Conservation (phyloP, 2,797 vertebrate species). For the Apogon hyalosoma region DNA sequence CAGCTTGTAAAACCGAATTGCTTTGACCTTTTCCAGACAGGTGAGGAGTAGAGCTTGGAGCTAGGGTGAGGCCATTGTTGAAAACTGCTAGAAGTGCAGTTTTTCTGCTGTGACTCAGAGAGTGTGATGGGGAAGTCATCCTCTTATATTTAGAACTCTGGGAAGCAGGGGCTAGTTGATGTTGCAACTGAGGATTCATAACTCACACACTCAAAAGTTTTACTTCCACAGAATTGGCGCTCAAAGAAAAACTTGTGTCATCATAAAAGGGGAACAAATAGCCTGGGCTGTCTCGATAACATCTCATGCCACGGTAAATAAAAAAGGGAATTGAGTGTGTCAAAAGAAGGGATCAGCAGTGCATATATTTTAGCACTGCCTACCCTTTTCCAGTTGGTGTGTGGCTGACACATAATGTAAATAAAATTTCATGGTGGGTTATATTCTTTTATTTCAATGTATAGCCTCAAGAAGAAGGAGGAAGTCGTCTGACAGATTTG, state of each 20-base stretch:
- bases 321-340: constrained; percentile 47
- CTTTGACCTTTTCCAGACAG: constrained; percentile 58
- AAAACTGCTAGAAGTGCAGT: constrained; percentile 62
- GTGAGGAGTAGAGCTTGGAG: constrained; percentile 37
- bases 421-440: constrained; percentile 31
- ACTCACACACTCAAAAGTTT: constrained; percentile 62
- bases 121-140: constrained; percentile 54
- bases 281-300: constrained; percentile 29
- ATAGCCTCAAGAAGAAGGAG: constrained; percentile 16
- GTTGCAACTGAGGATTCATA: constrained; percentile 62
- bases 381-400: constrained; percentile 18
- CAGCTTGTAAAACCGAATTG: constrained; percentile 55
- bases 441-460: constrained; percentile 30
- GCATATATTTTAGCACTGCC: constrained; percentile 39
- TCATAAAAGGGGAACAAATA: constrained; percentile 61
- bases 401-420: constrained; percentile 37
- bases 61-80: constrained; percentile 32
- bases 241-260: constrained; percentile 48
- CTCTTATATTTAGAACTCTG: constrained; percentile 55
- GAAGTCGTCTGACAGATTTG: constrained; percentile 3
- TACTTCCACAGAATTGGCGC: constrained; percentile 52
- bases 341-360: constrained; percentile 26
- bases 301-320: constrained; percentile 53
- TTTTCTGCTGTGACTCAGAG: constrained; percentile 68
- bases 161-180: constrained; percentile 48